Conservation (phyloP, 2,888 invertebrate species). For the Nemoura dubitans region DNA sequence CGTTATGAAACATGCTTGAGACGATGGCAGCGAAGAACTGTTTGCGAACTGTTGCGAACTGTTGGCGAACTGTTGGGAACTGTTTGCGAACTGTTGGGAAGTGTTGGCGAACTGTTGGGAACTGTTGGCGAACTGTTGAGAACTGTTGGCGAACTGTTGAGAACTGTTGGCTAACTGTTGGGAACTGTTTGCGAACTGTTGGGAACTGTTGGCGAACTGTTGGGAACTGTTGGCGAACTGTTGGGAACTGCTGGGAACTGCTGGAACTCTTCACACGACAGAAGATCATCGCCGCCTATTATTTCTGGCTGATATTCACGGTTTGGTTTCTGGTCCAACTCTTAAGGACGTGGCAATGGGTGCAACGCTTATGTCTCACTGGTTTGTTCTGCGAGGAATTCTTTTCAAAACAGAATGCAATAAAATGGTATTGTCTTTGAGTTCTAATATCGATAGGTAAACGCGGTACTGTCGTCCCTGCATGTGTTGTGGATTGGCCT, state of each 20-base stretch:
- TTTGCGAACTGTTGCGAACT: too few relatives aligned
- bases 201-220: too few relatives aligned
- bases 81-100: too few relatives aligned
- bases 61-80: too few relatives aligned
- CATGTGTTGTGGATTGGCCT: slow-evolving; percentile 47
- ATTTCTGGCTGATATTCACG: not conserved
- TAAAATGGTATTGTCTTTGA: not conserved
- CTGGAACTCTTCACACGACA: not conserved
- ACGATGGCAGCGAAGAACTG: not conserved
- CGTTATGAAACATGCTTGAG: not conserved
- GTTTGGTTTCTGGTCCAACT: not conserved
- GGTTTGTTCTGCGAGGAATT: not conserved
- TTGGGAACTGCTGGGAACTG: too few relatives aligned
- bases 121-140: too few relatives aligned
- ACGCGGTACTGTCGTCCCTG: slow-evolving; percentile 40
- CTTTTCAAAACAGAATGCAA: not conserved
- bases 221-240: too few relatives aligned
- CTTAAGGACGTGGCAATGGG: not conserved
- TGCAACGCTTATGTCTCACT: not conserved
- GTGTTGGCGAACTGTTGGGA: too few relatives aligned
- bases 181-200: too few relatives aligned
- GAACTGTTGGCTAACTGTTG: too few relatives aligned
- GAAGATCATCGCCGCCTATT: not conserved
- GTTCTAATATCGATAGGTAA: slow-evolving; percentile 42
- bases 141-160: too few relatives aligned